Conservation (phyloP, 2,113 vertebrate species). For the Piprites chloris region DNA sequence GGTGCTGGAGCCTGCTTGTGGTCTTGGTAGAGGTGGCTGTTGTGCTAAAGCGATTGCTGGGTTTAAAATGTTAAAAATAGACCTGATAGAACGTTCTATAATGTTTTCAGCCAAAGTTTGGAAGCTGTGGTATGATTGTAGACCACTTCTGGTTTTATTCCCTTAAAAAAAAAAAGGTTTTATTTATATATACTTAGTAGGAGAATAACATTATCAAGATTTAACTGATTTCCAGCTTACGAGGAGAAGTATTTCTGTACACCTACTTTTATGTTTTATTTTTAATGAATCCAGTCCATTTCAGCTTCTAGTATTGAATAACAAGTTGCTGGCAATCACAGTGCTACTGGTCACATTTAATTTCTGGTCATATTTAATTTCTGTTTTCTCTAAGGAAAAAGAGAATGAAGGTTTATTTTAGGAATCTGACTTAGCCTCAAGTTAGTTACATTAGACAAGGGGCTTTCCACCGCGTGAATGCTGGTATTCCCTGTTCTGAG, state of each 20-base stretch:
- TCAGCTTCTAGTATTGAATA: neutral
- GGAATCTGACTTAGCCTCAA: constrained; percentile 22
- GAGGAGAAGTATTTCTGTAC: neutral
- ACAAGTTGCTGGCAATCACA: neutral
- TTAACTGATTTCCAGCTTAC: neutral
- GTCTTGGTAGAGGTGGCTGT: neutral
- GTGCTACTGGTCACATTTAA: neutral
- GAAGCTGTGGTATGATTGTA: neutral
- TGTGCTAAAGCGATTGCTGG: neutral
- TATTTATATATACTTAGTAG: neutral
- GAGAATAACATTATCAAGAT: neutral
- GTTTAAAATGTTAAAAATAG: neutral
- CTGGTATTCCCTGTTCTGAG: neutral
- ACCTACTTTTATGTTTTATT: neutral
- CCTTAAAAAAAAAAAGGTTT: accelerated
- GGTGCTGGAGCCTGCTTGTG: neutral
- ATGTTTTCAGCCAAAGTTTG: neutral
- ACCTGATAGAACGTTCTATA: neutral
- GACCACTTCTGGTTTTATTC: neutral
- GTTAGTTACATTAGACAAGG: neutral
- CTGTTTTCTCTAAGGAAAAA: neutral
- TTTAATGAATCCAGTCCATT: neutral
- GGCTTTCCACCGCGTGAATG: neutral
- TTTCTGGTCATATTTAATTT: neutral
- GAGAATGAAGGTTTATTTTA: constrained; percentile 14